These are phyloP conservation scores for Ecdyonurus torrentis DNA, from an alignment of 2,888 invertebrate species.

Conservation along the genomic window DNA sequence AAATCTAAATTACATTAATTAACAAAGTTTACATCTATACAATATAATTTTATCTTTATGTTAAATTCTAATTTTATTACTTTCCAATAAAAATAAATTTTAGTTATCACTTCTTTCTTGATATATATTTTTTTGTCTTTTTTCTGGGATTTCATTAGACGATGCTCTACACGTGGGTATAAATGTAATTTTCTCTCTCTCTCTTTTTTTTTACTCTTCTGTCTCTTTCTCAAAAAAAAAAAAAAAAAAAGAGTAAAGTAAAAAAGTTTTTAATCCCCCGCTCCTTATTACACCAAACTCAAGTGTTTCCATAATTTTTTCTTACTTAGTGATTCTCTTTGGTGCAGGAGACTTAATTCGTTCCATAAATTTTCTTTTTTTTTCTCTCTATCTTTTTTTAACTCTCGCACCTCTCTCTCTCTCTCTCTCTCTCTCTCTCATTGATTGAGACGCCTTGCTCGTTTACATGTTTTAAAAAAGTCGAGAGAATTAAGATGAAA, in stretches of 20 bases:
- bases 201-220: too few relatives aligned
- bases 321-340: neutral
- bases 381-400: neutral
- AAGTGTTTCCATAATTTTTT: neutral
- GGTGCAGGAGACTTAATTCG: neutral
- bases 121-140: too few relatives aligned
- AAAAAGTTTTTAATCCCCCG: neutral
- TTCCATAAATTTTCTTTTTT: neutral
- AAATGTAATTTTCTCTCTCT: neutral
- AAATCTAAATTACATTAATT: too few relatives aligned
- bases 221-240: too few relatives aligned
- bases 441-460: neutral
- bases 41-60: too few relatives aligned
- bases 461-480: neutral
- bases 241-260: too few relatives aligned
- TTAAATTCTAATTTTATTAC: too few relatives aligned
- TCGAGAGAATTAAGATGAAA: neutral
- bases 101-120: too few relatives aligned
- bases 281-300: neutral
- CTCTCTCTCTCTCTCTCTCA: neutral
- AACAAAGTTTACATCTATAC: too few relatives aligned
- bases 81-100: too few relatives aligned
- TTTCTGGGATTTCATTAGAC: neutral
- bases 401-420: neutral
- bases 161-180: neutral